Conservation (phyloP, 2,797 vertebrate species). For the Phalanger gymnotis region DNA sequence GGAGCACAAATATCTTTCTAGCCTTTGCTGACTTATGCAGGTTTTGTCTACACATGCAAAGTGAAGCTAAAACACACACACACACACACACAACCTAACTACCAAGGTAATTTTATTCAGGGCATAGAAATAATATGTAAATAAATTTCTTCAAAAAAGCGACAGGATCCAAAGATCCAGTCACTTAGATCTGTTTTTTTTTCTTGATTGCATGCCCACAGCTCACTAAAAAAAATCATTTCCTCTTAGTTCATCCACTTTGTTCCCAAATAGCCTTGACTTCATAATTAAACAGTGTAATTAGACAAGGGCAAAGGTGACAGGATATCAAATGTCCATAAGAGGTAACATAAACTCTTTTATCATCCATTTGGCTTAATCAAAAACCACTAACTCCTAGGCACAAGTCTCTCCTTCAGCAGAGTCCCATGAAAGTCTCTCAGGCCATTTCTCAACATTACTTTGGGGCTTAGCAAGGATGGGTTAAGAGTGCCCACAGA, state of each 20-base stretch:
- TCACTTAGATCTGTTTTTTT: not conserved
- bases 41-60: slow-evolving; percentile 12
- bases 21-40: slow-evolving; percentile 38
- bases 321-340: not conserved
- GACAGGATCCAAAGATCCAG: not conserved
- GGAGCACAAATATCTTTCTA: slow-evolving; percentile 42
- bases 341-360: not conserved
- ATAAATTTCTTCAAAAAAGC: not conserved
- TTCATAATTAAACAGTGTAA: not conserved
- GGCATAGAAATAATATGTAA: not conserved
- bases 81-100: slow-evolving; percentile 4
- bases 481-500: not conserved
- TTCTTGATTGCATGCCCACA: not conserved
- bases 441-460: not conserved
- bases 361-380: not conserved
- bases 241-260: not conserved
- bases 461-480: not conserved
- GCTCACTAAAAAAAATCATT: not conserved
- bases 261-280: not conserved
- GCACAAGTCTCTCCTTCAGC: not conserved
- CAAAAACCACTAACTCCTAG: not conserved
- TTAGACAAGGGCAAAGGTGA: not conserved
- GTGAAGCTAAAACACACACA: not conserved
- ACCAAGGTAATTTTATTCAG: not conserved
- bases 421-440: not conserved